Percentiles rank a stretch among this genome's conserved stretches.
Evolutionary conservation across 1,140 invertebrate species (phyloP).

Genomic region (Cardiocondyla obscurior): DNA sequence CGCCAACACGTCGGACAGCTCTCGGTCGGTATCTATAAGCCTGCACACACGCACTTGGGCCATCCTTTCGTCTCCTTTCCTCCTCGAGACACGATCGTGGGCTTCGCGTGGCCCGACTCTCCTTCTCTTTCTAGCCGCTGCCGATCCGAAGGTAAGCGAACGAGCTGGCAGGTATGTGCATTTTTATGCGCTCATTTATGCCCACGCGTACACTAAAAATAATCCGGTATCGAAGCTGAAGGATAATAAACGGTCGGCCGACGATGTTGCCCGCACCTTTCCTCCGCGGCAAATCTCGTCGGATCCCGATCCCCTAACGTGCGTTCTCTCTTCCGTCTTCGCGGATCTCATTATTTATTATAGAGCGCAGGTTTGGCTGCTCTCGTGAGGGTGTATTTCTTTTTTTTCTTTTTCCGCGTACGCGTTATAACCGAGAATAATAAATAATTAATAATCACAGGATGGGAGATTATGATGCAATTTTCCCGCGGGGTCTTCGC

Average conservation of each 20-base stretch:
- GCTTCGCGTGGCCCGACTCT: slow-evolving; percentile 16
- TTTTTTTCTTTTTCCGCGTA: background rate
- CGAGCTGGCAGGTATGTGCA: slow-evolving; percentile 73
- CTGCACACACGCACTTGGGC: slow-evolving; percentile 2
- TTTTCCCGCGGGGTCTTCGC: slow-evolving; percentile 10
- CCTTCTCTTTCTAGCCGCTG: slow-evolving; percentile 39
- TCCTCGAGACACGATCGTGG: slow-evolving; percentile 42
- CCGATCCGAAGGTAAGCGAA: slow-evolving; percentile 63
- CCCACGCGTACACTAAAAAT: slow-evolving; percentile 76
- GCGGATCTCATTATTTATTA: slow-evolving; percentile 29
- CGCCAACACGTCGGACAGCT: slow-evolving; percentile 72
- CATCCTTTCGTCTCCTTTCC: slow-evolving; percentile 34
- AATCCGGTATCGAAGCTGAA: slow-evolving; percentile 71
- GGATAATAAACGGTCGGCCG: slow-evolving; percentile 62
- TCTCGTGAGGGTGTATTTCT: background rate
- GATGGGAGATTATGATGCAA: slow-evolving; percentile 17
- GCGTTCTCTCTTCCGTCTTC: background rate
- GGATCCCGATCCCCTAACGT: background rate
- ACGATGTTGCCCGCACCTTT: slow-evolving; percentile 33
- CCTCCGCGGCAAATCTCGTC: slow-evolving; percentile 52
- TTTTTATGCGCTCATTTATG: slow-evolving; percentile 76
- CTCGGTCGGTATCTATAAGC: slow-evolving; percentile 61
- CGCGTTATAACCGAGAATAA: slow-evolving; percentile 24
- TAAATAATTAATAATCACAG: slow-evolving; percentile 47
- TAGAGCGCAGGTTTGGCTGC: background rate